Conservation (phyloP, 1,140 invertebrate genomes). For the Aphis gossypii region DNA sequence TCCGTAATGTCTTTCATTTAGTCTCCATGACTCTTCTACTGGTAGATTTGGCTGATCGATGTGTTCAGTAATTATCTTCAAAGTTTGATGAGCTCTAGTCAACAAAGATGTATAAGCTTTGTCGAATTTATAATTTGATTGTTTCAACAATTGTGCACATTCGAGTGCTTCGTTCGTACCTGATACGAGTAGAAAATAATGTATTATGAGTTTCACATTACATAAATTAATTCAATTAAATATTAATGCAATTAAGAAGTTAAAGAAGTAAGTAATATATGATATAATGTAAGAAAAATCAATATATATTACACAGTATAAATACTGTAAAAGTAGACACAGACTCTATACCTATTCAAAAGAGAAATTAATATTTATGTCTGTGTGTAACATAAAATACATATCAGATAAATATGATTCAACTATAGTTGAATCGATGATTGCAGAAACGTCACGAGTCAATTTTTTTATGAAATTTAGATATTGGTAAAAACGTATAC, state of each 20-base stretch:
- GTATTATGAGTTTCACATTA: background rate
- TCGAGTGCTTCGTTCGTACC: conserved; percentile 44
- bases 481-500: too few relatives aligned
- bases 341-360: too few relatives aligned
- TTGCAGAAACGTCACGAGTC: too few relatives aligned
- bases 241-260: too few relatives aligned
- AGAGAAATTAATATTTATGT: background rate
- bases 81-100: conserved; percentile 71
- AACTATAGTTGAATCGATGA: background rate
- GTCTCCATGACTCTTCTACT: conserved; percentile 71
- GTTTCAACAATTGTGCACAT: conserved; percentile 56
- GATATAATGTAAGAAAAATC: background rate
- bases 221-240: background rate
- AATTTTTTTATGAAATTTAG: too few relatives aligned
- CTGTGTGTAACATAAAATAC: background rate
- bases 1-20: conserved; percentile 80
- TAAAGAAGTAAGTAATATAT: background rate
- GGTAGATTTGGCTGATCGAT: conserved; percentile 69
- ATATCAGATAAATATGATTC: background rate
- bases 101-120: conserved; percentile 74
- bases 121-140: conserved; percentile 64
- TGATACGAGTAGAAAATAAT: background rate
- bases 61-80: conserved; percentile 70
- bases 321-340: too few relatives aligned
- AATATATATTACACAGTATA: too few relatives aligned